Percentiles rank a stretch among this genome's conserved stretches.
Evolutionary conservation across 2,113 vertebrate genomes (phyloP).

Genomic region (Cottus gobio): DNA sequence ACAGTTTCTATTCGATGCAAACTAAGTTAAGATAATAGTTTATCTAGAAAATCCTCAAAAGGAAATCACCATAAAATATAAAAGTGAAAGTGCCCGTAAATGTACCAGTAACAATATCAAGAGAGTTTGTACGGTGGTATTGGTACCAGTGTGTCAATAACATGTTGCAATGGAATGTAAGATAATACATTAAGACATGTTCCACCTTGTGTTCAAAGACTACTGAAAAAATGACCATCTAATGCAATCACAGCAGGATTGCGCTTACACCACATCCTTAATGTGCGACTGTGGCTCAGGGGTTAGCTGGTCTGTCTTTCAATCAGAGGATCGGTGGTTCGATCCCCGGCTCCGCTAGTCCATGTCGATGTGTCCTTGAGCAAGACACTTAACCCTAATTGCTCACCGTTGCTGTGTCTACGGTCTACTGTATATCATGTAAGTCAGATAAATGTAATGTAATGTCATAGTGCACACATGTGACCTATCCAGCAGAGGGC

Average conservation of each 20-base stretch:
- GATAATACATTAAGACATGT: not conserved
- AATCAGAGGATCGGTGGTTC: too few relatives aligned
- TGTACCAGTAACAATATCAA: not conserved
- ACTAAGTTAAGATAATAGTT: not conserved
- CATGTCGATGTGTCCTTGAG: too few relatives aligned
- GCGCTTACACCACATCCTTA: not conserved
- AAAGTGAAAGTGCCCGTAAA: not conserved
- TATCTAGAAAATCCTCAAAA: not conserved
- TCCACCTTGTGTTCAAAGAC: not conserved
- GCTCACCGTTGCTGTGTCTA: too few relatives aligned
- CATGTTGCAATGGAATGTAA: not conserved
- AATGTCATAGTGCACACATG: not conserved
- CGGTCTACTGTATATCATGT: too few relatives aligned
- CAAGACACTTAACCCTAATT: too few relatives aligned
- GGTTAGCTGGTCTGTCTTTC: too few relatives aligned
- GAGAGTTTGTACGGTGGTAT: not conserved
- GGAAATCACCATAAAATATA: not conserved
- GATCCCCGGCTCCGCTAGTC: too few relatives aligned
- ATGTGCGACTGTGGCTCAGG: too few relatives aligned
- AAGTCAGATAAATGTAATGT: too few relatives aligned
- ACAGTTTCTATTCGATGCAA: not conserved
- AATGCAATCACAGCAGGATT: not conserved
- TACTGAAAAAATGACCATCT: not conserved
- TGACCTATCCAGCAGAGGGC: conserved; percentile 63
- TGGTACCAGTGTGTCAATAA: not conserved